Evolutionary conservation across 1,140 invertebrate species (phyloP), one percentile per base, ranked within the genome.

Genomic region (Oncopeltus fasciatus): DNA sequence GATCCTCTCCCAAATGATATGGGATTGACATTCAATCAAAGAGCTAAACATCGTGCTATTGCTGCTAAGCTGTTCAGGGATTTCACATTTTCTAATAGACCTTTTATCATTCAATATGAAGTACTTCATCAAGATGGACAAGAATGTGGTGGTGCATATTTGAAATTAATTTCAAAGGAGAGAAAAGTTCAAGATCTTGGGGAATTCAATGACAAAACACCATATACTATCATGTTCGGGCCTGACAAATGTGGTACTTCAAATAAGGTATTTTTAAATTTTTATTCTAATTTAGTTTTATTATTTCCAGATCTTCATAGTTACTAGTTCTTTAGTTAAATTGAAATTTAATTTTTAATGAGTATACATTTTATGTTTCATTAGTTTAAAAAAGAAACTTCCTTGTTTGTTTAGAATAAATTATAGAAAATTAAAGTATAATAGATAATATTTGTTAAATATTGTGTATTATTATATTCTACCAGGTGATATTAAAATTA

Each of bases 141-240:
- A 77, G 95, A 98, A 75, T 99, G 96, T 77, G 96, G 96, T 56
- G 96, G 96, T 16, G 94, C 94, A 11, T 99, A 99, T 74, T 74
- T 99, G 0, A 99, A 99, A 76, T 78, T 99, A 18, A 74, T 98
- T 16, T 87, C 84, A 16, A 72, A 81, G 2, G 81, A 81, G 60
- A 71, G 78, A 38, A 78, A 83, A 47, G 80, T 83, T 44, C 73
- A 82, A 20, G 84, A 94, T 73, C 78, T 97, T 26, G 84, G 81
- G 60, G 78, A 85, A 65, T 95, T 98, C 73, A 82, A 92, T 73
- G 94, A 99, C 76, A 95, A 96, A 76, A 95, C 95, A 11, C 89
- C 93, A 0, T 98, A 97, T 74, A 91, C 91, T 1, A 93, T 98
- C 69, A 99, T 99, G 96, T 99, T 99, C 78, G 96, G 95, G 1